phyloP scores from a whole-genome alignment of 1,140 invertebrate genomes.

The Ladona fulva region DNA sequence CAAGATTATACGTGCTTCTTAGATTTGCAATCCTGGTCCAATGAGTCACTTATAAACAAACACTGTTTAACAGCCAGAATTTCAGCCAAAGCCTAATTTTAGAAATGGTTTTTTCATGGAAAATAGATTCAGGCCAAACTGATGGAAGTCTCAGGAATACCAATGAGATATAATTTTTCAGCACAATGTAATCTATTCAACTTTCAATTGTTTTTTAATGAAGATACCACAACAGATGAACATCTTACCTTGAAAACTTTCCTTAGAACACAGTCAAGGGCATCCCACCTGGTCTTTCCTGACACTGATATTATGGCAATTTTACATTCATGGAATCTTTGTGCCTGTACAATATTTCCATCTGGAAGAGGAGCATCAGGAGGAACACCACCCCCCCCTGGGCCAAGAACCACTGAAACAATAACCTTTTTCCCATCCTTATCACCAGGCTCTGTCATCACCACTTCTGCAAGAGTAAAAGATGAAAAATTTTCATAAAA shows the following conservation, averaged over 20 bases:
- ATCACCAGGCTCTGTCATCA: constrained; percentile 45
- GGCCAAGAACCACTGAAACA: constrained; percentile 70
- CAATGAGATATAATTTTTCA: no score
- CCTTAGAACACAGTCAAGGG: constrained; percentile 81
- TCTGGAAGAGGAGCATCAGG: background rate
- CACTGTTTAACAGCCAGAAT: no score
- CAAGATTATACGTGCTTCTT: no score
- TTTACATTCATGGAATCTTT: constrained; percentile 38
- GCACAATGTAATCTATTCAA: no score
- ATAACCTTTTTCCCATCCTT: constrained; percentile 79
- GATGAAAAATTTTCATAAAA: background rate
- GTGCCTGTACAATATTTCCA: background rate
- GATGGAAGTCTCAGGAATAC: no score
- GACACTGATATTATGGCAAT: constrained; percentile 85
- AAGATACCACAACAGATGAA: no score
- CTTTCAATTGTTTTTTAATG: no score
- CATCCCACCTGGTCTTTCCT: constrained; percentile 90
- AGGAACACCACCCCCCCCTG: background rate
- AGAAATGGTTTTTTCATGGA: no score
- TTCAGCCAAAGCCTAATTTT: no score
- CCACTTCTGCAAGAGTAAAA: background rate
- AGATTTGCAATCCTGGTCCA: no score
- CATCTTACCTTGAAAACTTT: constrained; percentile 78
- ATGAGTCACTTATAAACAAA: no score
- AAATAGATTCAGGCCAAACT: no score